Percentiles rank a stretch among this genome's conserved stretches.
Conservation (phyloP, 2,113 vertebrate species). For the Pycnonotus jocosus region DNA sequence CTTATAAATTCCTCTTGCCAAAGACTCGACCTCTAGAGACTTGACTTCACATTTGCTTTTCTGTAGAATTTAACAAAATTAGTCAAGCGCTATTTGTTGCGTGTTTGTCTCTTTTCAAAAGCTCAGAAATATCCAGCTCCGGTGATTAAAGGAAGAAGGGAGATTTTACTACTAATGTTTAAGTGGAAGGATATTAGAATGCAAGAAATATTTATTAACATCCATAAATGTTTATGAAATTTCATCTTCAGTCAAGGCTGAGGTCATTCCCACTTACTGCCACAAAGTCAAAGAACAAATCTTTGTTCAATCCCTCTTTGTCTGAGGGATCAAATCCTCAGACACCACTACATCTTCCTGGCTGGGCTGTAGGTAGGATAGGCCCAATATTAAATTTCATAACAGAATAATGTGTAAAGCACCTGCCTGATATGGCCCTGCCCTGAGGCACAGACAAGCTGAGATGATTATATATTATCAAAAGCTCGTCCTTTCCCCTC, state of each 20-base stretch:
- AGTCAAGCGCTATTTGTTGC: constrained; percentile 44
- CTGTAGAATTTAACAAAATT: constrained; percentile 61
- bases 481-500: background rate
- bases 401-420: background rate
- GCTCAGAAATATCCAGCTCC: constrained; percentile 25
- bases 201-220: background rate
- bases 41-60: constrained; percentile 61
- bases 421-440: background rate
- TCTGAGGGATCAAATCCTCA: no score
- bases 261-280: background rate
- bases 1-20: constrained; percentile 59
- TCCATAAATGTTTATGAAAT: background rate
- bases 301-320: no score
- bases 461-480: background rate
- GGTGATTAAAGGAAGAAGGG: constrained; percentile 26
- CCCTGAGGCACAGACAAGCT: background rate
- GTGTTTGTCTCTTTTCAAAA: constrained; percentile 26
- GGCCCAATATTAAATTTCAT: background rate
- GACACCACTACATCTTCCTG: background rate
- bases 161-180: constrained; percentile 14
- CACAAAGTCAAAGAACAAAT: background rate
- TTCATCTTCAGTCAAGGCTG: background rate
- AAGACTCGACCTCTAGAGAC: constrained; percentile 38
- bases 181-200: constrained; percentile 3
- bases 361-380: background rate